Base-by-base conservation (phyloP, 2,113 vertebrate genomes). In the Gopherus evgoodei region DNA sequence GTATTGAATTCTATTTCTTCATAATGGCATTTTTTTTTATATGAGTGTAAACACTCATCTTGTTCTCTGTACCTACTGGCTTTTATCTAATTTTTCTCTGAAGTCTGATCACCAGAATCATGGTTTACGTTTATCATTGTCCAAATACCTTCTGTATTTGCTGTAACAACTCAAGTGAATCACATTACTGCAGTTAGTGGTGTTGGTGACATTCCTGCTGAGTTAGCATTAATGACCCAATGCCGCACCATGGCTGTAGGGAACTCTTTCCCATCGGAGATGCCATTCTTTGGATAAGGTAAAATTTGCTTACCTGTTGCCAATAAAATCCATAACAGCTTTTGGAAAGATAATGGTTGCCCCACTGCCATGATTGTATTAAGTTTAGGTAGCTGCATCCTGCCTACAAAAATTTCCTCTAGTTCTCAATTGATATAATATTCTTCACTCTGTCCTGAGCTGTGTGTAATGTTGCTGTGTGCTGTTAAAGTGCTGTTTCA, bases 401-500 rank as follows among this genome's bases (percentile, higher is more conserved):
- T 7, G 21, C 38, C 22, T 44, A 12, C 72, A 13, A 44, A 76
- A 44, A 78, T 29, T 47, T 47, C 75, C 27, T 42, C 42, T 47
- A 78, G 42, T 14, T 78, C 75, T 78, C 42, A 47, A 1, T 27
- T 78, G 13, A 47, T 27, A 8, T 24, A 21, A 24, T 78, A 44
- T 13, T 78, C 17, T 72, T 72, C 42, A 78, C 42, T 42, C 13
- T 78, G 13, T 44, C 42, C 42, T 78, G 75, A 76, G 42, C 38
- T 27, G 11, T 27, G 12, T 76, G 72, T 44, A 76, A 13, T 76
- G 42, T 76, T 54, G 54, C 3, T 93, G 78, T 17, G 52, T 84
- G 7, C 22, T 1, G 83, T 90, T 85, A 4, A 12, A 5, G 25
- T 35, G 82, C 0, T 47, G 42, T 59, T 69, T 54, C 49, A 44